Percentiles rank a stretch among this genome's conserved stretches.
phyloP scores from a whole-genome alignment of 2,113 vertebrate genomes.

The Pao palembangensis region DNA sequence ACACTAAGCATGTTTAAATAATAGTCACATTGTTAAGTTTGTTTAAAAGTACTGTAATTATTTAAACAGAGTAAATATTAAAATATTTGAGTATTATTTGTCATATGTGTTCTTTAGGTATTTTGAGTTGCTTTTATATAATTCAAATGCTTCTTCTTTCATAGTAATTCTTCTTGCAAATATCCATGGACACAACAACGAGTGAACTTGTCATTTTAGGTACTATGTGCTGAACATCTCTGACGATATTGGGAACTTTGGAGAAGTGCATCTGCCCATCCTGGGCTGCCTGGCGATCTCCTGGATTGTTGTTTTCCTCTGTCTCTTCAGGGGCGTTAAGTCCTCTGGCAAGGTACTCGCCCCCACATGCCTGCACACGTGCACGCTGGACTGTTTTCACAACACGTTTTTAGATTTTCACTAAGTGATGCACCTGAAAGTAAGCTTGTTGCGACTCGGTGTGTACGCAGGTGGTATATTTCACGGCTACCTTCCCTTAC shows the following conservation, averaged over 20 bases:
- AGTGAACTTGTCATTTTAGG: conserved; percentile 60
- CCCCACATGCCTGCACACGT: neutral
- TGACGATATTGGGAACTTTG: conserved; percentile 90
- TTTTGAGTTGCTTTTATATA: too few relatives aligned
- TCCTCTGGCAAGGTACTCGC: conserved; percentile 92
- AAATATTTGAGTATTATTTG: too few relatives aligned
- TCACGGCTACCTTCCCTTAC: conserved; percentile 96
- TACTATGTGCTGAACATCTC: conserved; percentile 90
- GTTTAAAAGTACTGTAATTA: too few relatives aligned
- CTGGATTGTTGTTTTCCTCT: conserved; percentile 97
- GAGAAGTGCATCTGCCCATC: conserved; percentile 89
- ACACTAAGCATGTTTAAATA: neutral
- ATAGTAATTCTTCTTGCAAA: too few relatives aligned
- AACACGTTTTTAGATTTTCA: neutral
- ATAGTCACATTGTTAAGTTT: too few relatives aligned
- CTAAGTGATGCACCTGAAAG: neutral
- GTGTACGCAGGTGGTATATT: conserved; percentile 89
- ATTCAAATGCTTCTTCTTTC: too few relatives aligned
- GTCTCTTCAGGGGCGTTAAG: conserved; percentile 95
- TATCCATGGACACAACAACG: too few relatives aligned
- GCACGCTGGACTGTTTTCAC: neutral
- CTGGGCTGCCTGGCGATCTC: conserved; percentile 91
- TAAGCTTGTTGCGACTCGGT: neutral
- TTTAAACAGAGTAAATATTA: too few relatives aligned
- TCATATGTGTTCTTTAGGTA: too few relatives aligned